Base-by-base conservation (phyloP, 1,140 invertebrate genomes). In the Euwallacea similis region DNA sequence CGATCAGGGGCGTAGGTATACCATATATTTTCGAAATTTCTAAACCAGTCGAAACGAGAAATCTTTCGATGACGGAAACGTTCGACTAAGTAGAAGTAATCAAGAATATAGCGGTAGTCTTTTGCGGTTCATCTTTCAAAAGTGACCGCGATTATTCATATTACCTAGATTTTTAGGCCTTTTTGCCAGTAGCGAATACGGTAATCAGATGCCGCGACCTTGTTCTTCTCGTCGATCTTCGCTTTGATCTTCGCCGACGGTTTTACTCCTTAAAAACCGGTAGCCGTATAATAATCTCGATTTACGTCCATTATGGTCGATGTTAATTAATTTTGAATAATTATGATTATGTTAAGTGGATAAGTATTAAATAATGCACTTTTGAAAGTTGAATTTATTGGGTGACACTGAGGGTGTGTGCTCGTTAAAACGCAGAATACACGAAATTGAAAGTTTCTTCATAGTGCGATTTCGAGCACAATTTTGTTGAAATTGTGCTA, bases 251-350 rank as follows among this genome's bases (percentile, higher is more conserved):
- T 15, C 21, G 53, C 64, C 64, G 64, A 66, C 62, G 43, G 13
- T 64, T 53, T 33, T 33, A 33, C 64, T 42, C 41, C 53, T 66
- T 54, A 41, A 66, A 62, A 66, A 66, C 64, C 64, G 55, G 64
- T 66, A 66, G 64, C 64, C 42, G 64, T 66, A 42, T 33, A 33
- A 54, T 66, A 66, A 66, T 55, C 64, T 56, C 42, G 62, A 64
- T 64, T 59, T 46, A 42, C 55, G 54, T 58, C 55, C 55, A 66
- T 66, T 59, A 58, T 66, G 13, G 41, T 66, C 33, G 54, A 66
- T 66, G 65, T 58, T 66, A 66, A 66, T 66, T 66, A 66, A 66
- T 58, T 59, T 58, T 59, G 54, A 66, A 66, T 66, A 65, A 53
- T 65, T 65, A 65, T 65, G 62, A 63, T 63, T 46, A 47, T 46